Percentiles rank a stretch among this genome's conserved stretches.
phyloP scores from a whole-genome alignment of 2,113 vertebrate genomes.

The Prionailurus bengalensis region DNA sequence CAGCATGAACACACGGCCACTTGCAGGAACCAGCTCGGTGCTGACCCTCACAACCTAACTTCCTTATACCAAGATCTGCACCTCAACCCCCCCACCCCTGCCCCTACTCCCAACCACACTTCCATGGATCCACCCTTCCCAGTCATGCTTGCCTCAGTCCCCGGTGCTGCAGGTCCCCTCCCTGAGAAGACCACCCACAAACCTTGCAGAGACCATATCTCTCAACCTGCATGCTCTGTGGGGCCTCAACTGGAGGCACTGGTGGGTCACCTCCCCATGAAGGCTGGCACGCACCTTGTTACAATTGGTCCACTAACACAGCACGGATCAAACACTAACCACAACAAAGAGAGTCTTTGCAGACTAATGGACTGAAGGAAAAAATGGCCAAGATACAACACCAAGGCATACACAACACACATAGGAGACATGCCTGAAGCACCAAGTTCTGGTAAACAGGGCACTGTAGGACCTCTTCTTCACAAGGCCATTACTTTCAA shows the following conservation, averaged over 20 bases:
- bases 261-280: not conserved
- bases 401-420: not conserved
- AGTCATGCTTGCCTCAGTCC: not conserved
- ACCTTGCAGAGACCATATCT: not conserved
- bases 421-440: not conserved
- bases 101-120: too few relatives aligned
- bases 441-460: not conserved
- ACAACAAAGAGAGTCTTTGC: not conserved
- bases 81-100: too few relatives aligned
- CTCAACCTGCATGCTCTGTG: not conserved
- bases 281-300: not conserved
- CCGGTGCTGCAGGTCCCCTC: not conserved
- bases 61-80: not conserved
- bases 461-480: not conserved
- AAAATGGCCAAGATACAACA: not conserved
- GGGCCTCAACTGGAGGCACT: not conserved
- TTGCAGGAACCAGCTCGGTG: not conserved
- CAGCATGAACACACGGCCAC: not conserved
- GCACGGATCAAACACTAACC: not conserved
- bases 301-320: not conserved
- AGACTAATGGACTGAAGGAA: not conserved
- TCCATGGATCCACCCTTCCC: not conserved
- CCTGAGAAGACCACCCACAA: not conserved
- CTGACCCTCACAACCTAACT: not conserved
- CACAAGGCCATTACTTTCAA: not conserved